Percentiles rank a stretch among this genome's conserved stretches.
Evolutionary conservation across 2,113 vertebrate species (phyloP).

Genomic region (Podiceps cristatus): DNA sequence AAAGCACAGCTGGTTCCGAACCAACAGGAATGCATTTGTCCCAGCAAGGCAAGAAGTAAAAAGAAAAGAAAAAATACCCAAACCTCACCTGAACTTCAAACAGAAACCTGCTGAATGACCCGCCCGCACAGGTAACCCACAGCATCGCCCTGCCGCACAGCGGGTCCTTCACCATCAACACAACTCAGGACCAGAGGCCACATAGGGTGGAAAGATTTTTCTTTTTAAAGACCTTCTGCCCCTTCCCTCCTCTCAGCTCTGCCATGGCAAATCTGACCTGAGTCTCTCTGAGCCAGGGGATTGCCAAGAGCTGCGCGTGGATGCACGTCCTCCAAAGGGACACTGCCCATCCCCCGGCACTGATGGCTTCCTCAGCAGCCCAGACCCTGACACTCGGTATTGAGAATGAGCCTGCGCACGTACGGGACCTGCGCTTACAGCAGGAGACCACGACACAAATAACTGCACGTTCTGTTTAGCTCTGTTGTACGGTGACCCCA

Average conservation of each 20-base stretch:
- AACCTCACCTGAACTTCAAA: background rate
- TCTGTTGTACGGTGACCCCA: background rate
- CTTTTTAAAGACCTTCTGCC: background rate
- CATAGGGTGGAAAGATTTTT: background rate
- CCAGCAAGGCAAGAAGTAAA: background rate
- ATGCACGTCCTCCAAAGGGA: background rate
- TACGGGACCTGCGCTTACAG: background rate
- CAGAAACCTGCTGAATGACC: background rate
- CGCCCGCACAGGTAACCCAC: background rate
- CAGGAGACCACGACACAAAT: background rate
- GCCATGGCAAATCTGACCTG: background rate
- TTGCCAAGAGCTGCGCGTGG: background rate
- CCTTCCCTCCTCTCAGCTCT: background rate
- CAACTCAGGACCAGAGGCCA: background rate
- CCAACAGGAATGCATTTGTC: background rate
- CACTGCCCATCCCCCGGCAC: background rate
- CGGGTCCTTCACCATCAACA: background rate
- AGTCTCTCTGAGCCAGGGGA: background rate
- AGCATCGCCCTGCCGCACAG: fast-evolving
- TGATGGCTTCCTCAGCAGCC: background rate
- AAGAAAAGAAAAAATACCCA: background rate
- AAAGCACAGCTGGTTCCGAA: background rate
- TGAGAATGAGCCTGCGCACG: background rate
- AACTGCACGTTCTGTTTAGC: background rate
- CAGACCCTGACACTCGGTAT: background rate